Conservation (phyloP, 2,113 vertebrate genomes). For the Eubucco bourcierii region DNA sequence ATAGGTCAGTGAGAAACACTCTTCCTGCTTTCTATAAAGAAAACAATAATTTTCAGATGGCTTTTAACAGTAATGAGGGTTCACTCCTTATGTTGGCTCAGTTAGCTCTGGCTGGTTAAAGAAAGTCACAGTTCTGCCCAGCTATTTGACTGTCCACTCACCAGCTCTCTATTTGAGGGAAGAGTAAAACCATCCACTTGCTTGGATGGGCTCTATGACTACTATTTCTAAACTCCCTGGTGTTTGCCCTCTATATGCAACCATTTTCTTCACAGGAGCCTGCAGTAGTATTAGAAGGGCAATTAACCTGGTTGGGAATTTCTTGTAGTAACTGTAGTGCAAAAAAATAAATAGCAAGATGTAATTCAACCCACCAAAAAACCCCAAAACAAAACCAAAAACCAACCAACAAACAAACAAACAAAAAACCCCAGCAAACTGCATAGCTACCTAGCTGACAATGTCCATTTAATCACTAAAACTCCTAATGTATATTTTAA, state of each 20-base stretch:
- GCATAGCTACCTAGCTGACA: background rate
- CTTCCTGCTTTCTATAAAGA: background rate
- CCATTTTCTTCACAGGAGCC: background rate
- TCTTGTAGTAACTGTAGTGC: background rate
- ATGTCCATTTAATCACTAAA: constrained; percentile 19
- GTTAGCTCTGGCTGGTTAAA: background rate
- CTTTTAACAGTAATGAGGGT: background rate
- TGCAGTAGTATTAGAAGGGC: background rate
- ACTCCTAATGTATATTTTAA: constrained; percentile 42
- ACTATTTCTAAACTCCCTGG: background rate
- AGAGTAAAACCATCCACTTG: background rate
- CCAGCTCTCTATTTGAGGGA: background rate
- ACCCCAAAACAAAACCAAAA: background rate
- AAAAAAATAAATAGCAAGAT: background rate
- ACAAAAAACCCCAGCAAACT: background rate
- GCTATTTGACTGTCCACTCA: background rate
- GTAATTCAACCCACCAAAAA: background rate
- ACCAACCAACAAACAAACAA: background rate
- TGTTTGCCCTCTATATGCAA: background rate
- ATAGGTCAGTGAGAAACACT: background rate
- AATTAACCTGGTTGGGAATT: background rate
- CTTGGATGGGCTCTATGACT: background rate
- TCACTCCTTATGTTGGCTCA: background rate
- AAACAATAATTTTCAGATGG: background rate
- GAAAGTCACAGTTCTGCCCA: background rate